Percentiles rank a stretch among this genome's conserved stretches.
Evolutionary conservation across 2,888 invertebrate genomes (phyloP).

Genomic region (Pseudococcus jackbeardsleyi): DNA sequence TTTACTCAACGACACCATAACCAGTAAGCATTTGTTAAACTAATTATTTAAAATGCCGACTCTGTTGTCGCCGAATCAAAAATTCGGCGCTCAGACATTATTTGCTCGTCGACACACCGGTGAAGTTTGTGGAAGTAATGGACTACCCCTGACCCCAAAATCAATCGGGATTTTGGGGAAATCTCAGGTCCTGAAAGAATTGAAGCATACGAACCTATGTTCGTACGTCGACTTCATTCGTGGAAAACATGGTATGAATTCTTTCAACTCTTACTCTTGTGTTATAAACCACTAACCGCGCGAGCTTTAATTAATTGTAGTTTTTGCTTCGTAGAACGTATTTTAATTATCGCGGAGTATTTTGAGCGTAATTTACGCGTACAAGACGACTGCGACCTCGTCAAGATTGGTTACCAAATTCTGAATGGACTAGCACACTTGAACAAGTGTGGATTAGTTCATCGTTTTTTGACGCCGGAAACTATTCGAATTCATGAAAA

Average conservation of each 20-base stretch:
- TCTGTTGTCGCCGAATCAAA: not conserved
- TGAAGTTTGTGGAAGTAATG: slow-evolving; percentile 95
- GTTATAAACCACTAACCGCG: too few species aligned
- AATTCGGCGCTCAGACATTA: slow-evolving; percentile 89
- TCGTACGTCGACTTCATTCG: slow-evolving; percentile 91
- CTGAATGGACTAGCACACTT: slow-evolving; percentile 81
- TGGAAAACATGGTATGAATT: slow-evolving; percentile 88
- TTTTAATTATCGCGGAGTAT: slow-evolving; percentile 86
- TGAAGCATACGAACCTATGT: slow-evolving; percentile 86
- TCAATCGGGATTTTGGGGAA: slow-evolving; percentile 93
- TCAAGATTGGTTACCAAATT: slow-evolving; percentile 81
- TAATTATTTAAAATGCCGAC: slow-evolving; percentile 1
- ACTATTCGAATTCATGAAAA: slow-evolving; percentile 83
- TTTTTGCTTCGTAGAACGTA: slow-evolving; percentile 75
- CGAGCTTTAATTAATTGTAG: too few species aligned
- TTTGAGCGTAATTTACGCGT: slow-evolving; percentile 76
- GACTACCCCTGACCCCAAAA: slow-evolving; percentile 95
- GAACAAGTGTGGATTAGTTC: slow-evolving; percentile 80
- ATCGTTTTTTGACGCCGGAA: slow-evolving; percentile 85
- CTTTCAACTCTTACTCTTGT: not conserved
- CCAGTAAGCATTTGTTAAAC: too few species aligned
- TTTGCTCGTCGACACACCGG: slow-evolving; percentile 91
- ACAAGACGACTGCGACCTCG: slow-evolving; percentile 71
- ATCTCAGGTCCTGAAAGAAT: slow-evolving; percentile 84
- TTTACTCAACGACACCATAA: too few species aligned